Conservation (phyloP, 2,113 vertebrate genomes). For the Tursiops truncatus region DNA sequence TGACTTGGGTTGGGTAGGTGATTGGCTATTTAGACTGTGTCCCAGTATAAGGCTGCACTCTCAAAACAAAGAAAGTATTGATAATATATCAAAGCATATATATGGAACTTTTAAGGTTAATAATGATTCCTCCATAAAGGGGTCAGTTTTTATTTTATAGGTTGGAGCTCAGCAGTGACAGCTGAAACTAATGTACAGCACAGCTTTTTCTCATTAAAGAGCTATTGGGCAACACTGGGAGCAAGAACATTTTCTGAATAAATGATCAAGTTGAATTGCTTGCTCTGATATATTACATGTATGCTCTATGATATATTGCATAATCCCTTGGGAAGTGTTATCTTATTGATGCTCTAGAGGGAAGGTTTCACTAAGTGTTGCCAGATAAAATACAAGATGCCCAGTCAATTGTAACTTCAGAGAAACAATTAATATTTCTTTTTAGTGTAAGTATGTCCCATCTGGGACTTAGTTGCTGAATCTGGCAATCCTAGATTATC, state of each 20-base stretch:
- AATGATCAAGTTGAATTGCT: slow-evolving; percentile 41
- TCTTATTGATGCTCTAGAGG: not conserved
- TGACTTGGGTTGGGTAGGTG: not conserved
- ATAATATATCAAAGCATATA: not conserved
- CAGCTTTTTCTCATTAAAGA: slow-evolving; percentile 43
- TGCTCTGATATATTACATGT: slow-evolving; percentile 14
- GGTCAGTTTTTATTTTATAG: not conserved
- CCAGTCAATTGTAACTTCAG: slow-evolving; percentile 4
- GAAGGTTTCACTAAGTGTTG: not conserved
- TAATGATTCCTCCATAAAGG: slow-evolving; percentile 33
- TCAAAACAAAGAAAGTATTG: not conserved
- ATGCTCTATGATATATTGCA: not conserved
- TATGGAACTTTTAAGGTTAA: not conserved
- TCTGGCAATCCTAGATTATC: not conserved
- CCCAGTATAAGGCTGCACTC: not conserved
- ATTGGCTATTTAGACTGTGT: not conserved
- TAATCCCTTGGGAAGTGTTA: slow-evolving; percentile 43
- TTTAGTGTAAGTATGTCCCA: not conserved
- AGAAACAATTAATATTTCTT: slow-evolving; percentile 22
- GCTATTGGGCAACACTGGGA: slow-evolving; percentile 20
- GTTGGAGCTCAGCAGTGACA: not conserved
- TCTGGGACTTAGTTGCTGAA: slow-evolving; percentile 17
- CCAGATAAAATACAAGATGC: not conserved
- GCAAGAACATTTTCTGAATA: slow-evolving; percentile 31
- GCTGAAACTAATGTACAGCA: not conserved